These are phyloP conservation scores for Dolichotis patagonum DNA, from an alignment of 2,113 vertebrate genomes.

Conservation along the genomic window DNA sequence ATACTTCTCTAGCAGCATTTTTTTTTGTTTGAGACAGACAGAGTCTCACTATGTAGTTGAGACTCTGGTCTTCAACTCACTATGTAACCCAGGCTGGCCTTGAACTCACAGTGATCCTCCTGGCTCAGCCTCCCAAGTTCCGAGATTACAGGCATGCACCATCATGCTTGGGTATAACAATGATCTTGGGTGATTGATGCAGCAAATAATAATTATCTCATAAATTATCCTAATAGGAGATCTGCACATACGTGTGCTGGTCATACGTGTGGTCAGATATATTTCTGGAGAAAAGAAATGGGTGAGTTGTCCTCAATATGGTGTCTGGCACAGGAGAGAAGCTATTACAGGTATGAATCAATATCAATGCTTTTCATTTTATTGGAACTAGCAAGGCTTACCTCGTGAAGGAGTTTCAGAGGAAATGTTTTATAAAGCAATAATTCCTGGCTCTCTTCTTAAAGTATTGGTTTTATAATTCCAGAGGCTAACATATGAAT, in stretches of 20 bases:
- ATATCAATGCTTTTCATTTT: not conserved
- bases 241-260: not conserved
- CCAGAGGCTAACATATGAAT: not conserved
- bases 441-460: not conserved
- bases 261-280: not conserved
- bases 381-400: not conserved
- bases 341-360: not conserved
- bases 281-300: not conserved
- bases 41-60: not conserved
- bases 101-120: not conserved
- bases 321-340: not conserved
- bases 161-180: not conserved
- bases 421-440: not conserved
- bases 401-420: not conserved
- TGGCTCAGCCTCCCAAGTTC: not conserved
- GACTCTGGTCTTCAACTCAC: not conserved
- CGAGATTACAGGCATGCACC: not conserved
- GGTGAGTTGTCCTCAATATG: not conserved
- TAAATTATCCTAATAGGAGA: not conserved
- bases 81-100: not conserved
- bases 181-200: not conserved
- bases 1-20: not conserved
- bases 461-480: constrained; percentile 38
- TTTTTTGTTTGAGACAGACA: not conserved
- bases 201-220: not conserved